These are phyloP conservation scores for Scrobipalpa atriplicella DNA, from an alignment of 2,888 invertebrate genomes.

Conservation along the genomic window DNA sequence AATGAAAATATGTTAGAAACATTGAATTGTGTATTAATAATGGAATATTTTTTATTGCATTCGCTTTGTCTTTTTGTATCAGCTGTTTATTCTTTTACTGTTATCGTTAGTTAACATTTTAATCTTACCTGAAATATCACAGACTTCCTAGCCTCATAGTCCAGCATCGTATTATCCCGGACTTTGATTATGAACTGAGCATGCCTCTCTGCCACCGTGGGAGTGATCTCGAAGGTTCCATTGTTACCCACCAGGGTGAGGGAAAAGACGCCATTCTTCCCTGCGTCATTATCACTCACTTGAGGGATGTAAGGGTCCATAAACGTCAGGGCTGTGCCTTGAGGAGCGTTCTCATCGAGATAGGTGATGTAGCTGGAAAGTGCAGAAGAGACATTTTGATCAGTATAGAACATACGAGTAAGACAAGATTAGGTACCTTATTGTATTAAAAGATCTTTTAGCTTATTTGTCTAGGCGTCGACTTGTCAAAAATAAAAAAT, in stretches of 20 bases:
- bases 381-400: neutral
- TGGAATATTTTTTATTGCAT: neutral
- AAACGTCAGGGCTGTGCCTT: slow-evolving; percentile 89
- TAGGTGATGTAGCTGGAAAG: slow-evolving; percentile 76
- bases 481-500: no score
- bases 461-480: no score
- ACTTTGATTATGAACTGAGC: slow-evolving; percentile 92
- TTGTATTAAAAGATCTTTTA: no score
- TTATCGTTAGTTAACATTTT: neutral
- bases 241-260: slow-evolving; percentile 90
- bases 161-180: slow-evolving; percentile 90
- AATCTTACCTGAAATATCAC: slow-evolving; percentile 87
- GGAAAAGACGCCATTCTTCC: slow-evolving; percentile 93
- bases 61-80: neutral
- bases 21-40: neutral
- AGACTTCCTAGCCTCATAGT: slow-evolving; percentile 91
- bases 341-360: slow-evolving; percentile 91
- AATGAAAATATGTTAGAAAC: neutral
- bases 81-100: no score
- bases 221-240: slow-evolving; percentile 94
- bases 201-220: slow-evolving; percentile 90
- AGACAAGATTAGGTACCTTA: neutral
- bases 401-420: neutral
- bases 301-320: slow-evolving; percentile 87
- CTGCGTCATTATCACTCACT: slow-evolving; percentile 90